Conservation (phyloP, 2,797 vertebrate species). For the Typhlichthys subterraneus region DNA sequence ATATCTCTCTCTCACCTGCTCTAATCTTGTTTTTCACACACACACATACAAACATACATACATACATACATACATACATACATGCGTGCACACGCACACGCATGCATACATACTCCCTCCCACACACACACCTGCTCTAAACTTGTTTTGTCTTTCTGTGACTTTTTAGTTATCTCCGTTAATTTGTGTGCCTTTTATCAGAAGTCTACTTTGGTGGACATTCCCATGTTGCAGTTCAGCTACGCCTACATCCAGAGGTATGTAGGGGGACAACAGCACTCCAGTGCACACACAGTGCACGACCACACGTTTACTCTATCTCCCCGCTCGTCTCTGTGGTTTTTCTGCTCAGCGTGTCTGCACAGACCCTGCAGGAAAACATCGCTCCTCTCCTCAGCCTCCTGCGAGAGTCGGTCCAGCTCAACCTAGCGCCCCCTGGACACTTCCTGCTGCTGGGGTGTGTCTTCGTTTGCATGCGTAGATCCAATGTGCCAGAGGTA, state of each 20-base stretch:
- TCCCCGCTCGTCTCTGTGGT: background rate
- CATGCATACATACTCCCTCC: background rate
- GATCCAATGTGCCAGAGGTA: background rate
- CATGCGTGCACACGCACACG: background rate
- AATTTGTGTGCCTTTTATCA: constrained; percentile 49
- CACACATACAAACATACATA: background rate
- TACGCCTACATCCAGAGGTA: constrained; percentile 91
- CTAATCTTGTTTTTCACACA: no score
- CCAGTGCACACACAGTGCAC: background rate
- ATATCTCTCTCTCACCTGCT: background rate
- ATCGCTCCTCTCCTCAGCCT: constrained; percentile 84
- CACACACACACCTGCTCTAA: background rate
- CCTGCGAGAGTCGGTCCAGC: constrained; percentile 90
- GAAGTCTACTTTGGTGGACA: constrained; percentile 84
- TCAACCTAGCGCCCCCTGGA: constrained; percentile 91
- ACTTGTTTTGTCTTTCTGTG: background rate
- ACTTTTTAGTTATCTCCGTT: background rate
- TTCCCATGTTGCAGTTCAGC: constrained; percentile 92
- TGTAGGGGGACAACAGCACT: constrained; percentile 52
- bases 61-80: background rate
- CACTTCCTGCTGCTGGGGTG: constrained; percentile 94
- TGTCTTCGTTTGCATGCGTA: constrained; percentile 30
- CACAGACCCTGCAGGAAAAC: constrained; percentile 87
- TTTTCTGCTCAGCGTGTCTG: constrained; percentile 77
- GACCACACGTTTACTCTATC: background rate